These are phyloP conservation scores for Parnassius smintheus DNA, from an alignment of 2,888 invertebrate species.

Conservation along the genomic window DNA sequence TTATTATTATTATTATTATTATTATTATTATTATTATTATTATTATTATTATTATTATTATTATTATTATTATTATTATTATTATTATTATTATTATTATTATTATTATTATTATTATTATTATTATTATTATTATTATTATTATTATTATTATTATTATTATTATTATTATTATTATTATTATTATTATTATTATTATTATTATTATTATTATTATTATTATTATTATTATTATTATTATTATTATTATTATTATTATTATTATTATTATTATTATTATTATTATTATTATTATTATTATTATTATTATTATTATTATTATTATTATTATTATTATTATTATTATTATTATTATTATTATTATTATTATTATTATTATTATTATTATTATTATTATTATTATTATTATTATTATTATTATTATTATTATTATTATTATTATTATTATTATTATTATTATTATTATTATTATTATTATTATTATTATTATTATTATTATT, in stretches of 20 bases:
- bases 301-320: slow-evolving; percentile 4
- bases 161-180: slow-evolving; percentile 4
- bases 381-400: slow-evolving; percentile 4
- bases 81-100: slow-evolving; percentile 4
- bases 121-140: slow-evolving; percentile 4
- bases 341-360: slow-evolving; percentile 4
- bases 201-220: slow-evolving; percentile 4
- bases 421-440: slow-evolving; percentile 4
- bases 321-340: slow-evolving; percentile 4
- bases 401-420: slow-evolving; percentile 4
- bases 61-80: slow-evolving; percentile 4
- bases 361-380: slow-evolving; percentile 4
- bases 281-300: slow-evolving; percentile 4
- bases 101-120: slow-evolving; percentile 4
- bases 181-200: slow-evolving; percentile 4
- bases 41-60: slow-evolving; percentile 4
- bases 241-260: slow-evolving; percentile 4
- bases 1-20: slow-evolving; percentile 4
- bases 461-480: slow-evolving; percentile 4
- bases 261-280: slow-evolving; percentile 4
- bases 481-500: slow-evolving; percentile 4
- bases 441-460: slow-evolving; percentile 4
- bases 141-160: slow-evolving; percentile 4
- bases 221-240: slow-evolving; percentile 4
- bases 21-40: slow-evolving; percentile 4